These are phyloP conservation scores for Cylloceria caligata DNA, from an alignment of 2,888 invertebrate species.

Conservation along the genomic window DNA sequence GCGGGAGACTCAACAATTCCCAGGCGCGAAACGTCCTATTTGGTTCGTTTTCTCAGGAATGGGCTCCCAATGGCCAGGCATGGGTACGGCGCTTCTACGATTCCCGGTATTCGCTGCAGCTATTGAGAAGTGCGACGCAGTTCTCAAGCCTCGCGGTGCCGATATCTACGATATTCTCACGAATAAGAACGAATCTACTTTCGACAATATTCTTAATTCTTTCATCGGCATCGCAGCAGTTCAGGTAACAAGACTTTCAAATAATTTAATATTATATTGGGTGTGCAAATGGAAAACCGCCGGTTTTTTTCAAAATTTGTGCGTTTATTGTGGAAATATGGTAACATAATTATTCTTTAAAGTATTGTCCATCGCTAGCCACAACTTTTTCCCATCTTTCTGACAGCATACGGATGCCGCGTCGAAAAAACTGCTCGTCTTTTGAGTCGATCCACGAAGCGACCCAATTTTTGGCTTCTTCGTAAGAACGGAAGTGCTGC, in stretches of 20 bases:
- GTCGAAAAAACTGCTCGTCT: too few relatives aligned
- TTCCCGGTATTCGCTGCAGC: slow-evolving; percentile 89
- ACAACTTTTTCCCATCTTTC: too few relatives aligned
- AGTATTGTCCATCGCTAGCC: too few relatives aligned
- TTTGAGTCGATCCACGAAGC: too few relatives aligned
- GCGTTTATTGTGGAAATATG: too few relatives aligned
- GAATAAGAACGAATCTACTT: slow-evolving; percentile 86
- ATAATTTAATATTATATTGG: too few relatives aligned
- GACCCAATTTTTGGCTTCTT: too few relatives aligned
- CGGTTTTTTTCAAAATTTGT: slow-evolving; percentile 13
- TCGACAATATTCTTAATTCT: slow-evolving; percentile 89
- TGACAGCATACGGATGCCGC: too few relatives aligned
- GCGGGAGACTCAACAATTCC: slow-evolving; percentile 87
- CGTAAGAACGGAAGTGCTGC: too few relatives aligned
- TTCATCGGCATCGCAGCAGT: slow-evolving; percentile 91
- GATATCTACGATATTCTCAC: slow-evolving; percentile 88
- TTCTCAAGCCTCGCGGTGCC: slow-evolving; percentile 87
- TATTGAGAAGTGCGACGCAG: slow-evolving; percentile 87
- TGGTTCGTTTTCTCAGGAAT: slow-evolving; percentile 97
- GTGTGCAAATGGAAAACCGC: too few relatives aligned
- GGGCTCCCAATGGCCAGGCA: slow-evolving; percentile 95
- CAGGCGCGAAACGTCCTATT: slow-evolving; percentile 89
- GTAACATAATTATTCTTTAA: too few relatives aligned
- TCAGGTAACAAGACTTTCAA: slow-evolving; percentile 83
- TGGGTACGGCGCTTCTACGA: slow-evolving; percentile 90